Evolutionary conservation across 2,797 vertebrate genomes (phyloP).

Genomic region (Bovichtus diacanthus): DNA sequence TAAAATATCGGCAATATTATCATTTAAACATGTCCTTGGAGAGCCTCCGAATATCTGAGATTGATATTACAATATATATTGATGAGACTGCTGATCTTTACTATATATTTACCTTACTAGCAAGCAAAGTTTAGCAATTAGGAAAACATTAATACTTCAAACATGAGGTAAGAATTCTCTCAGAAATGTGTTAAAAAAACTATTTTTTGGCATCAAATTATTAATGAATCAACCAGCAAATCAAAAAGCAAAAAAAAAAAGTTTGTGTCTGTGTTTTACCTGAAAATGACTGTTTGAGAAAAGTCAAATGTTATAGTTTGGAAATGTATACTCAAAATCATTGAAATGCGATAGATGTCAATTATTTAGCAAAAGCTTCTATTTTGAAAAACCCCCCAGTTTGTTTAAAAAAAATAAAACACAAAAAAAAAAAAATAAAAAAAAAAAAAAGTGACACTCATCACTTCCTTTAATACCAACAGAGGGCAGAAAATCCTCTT

Average conservation of each 20-base stretch:
- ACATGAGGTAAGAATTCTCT: not conserved
- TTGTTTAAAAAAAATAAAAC: not conserved
- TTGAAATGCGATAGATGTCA: not conserved
- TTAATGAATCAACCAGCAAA: not conserved
- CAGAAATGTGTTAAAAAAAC: not conserved
- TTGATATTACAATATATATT: no score
- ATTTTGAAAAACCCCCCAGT: not conserved
- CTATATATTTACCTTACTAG: not conserved
- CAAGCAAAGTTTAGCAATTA: not conserved
- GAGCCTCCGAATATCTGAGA: not conserved
- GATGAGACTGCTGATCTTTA: not conserved
- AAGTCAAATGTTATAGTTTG: not conserved
- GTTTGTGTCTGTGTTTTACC: not conserved
- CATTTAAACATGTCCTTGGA: no score
- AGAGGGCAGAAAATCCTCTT: slow-evolving; percentile 75
- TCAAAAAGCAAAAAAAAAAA: not conserved
- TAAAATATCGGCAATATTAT: not conserved
- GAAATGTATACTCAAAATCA: not conserved
- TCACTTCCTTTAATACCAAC: slow-evolving; percentile 47
- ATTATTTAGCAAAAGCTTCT: not conserved
- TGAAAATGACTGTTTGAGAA: not conserved
- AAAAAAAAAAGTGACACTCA: not conserved
- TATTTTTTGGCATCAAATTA: not conserved
- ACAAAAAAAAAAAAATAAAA: not conserved
- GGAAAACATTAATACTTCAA: not conserved